Base-by-base conservation (phyloP, 2,888 invertebrate genomes). In the Ferdinandea cuprea region DNA sequence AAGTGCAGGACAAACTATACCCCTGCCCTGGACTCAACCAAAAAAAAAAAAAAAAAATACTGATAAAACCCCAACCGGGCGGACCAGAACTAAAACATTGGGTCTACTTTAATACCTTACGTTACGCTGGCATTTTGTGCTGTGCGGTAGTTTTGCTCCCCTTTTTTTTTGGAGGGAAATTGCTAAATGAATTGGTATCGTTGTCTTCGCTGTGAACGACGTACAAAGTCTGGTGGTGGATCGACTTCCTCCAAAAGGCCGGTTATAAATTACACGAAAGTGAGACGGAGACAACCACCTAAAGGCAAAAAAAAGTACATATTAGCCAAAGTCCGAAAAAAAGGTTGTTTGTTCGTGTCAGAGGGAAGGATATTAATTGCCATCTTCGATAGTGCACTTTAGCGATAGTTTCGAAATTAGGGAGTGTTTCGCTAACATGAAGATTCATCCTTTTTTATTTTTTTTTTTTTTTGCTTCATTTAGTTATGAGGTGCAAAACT, bases 181-280 rank as follows among this genome's bases (percentile, higher is more conserved):
- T 52, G 35, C 72, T 72, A 66, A 79, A 79, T 72, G 74, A 74
- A 80, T 74, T 74, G 79, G 66, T 68, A 79, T 52, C 59, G 28
- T 21, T 63, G 48, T 25, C 37, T 35, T 72, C 50, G 42, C 42
- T 19, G 19, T 9, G 44, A 42, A 21, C 56, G 35, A 17, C 35
- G 54, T 44, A n/a, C n/a, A n/a, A n/a, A 19, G 25, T 7, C 13
- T 42, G 25, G 21, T 3, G 15, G 21, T 46, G 25, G 28, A 65
- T 59, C 58, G 19, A 52, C 54, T 54, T 35, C 13, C 59, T 44
- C 44, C 44, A 74, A 63, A n/a, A 68, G 54, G 68, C 46, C 48
- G 46, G 74, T 58, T 59, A 80, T 80, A 80, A 80, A 74, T 74
- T 80, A 68, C 59, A 66, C 59, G 11, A 52, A 66, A 68, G 46